phyloP scores from a whole-genome alignment of 2,113 vertebrate genomes.

The Miniopterus natalensis region DNA sequence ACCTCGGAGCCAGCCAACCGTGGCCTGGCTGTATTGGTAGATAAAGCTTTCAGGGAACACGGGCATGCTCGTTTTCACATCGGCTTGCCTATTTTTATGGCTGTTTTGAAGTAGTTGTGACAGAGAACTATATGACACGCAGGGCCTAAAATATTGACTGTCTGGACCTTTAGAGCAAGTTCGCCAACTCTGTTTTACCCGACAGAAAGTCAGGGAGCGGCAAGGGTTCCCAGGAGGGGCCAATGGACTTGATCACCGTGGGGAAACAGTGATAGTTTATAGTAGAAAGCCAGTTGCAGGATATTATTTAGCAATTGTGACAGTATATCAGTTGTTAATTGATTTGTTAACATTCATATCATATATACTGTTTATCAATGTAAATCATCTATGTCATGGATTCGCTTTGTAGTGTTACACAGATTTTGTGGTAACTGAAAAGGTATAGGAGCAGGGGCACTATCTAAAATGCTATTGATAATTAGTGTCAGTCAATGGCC shows the following conservation, averaged over 20 bases:
- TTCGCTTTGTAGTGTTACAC: not conserved
- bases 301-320: constrained; percentile 43
- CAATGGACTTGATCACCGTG: not conserved
- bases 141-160: constrained; percentile 31
- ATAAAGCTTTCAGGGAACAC: constrained; percentile 14
- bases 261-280: not conserved
- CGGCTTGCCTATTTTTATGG: constrained; percentile 26
- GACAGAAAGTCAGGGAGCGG: not conserved
- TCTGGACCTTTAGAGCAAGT: not conserved
- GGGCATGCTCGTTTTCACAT: not conserved
- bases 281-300: not conserved
- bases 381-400: constrained; percentile 22
- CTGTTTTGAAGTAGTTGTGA: not conserved
- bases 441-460: constrained; percentile 14
- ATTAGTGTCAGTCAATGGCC: not conserved
- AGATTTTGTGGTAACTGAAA: not conserved
- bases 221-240: not conserved
- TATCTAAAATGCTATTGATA: constrained; percentile 39
- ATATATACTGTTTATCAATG: not conserved
- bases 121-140: not conserved
- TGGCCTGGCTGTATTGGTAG: not conserved
- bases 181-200: not conserved
- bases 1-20: not conserved
- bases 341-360: constrained; percentile 24
- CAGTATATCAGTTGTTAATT: not conserved